phyloP scores from a whole-genome alignment of 2,113 vertebrate species.

The Pleuronectes platessa region DNA sequence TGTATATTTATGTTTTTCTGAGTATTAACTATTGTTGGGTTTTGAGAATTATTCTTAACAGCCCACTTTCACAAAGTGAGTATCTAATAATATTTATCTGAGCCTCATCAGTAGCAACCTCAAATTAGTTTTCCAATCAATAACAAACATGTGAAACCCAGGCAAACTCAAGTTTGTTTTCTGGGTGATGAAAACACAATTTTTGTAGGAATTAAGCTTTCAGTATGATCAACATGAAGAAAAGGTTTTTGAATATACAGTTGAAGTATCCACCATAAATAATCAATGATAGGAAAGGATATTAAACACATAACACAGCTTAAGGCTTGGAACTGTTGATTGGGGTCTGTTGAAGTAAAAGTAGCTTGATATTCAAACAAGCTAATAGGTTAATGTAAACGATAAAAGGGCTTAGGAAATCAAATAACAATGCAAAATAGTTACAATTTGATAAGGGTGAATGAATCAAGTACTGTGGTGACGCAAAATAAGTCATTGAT shows the following conservation, averaged over 20 bases:
- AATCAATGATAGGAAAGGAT: not conserved
- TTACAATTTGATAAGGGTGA: too few relatives aligned
- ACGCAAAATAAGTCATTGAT: too few relatives aligned
- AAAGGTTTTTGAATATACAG: not conserved
- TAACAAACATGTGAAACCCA: not conserved
- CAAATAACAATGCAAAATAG: too few relatives aligned
- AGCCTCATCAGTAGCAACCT: not conserved
- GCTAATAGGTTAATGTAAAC: too few relatives aligned
- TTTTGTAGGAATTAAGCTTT: not conserved
- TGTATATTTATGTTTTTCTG: not conserved
- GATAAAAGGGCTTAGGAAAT: too few relatives aligned
- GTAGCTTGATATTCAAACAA: too few relatives aligned
- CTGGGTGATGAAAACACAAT: too few relatives aligned
- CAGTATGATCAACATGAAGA: not conserved
- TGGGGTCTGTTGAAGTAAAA: too few relatives aligned
- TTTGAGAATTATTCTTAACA: not conserved
- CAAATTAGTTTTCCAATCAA: not conserved
- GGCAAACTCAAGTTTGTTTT: too few relatives aligned
- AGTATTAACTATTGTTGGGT: not conserved
- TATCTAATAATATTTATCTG: not conserved
- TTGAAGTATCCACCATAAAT: conserved; percentile 6
- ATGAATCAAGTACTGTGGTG: too few relatives aligned
- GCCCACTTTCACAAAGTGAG: conserved; percentile 12
- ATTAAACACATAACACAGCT: too few relatives aligned
- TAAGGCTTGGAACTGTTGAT: too few relatives aligned